Evolutionary conservation across 2,888 invertebrate genomes (phyloP), one percentile per base, ranked within the genome.

Genomic region (Syritta pipiens): DNA sequence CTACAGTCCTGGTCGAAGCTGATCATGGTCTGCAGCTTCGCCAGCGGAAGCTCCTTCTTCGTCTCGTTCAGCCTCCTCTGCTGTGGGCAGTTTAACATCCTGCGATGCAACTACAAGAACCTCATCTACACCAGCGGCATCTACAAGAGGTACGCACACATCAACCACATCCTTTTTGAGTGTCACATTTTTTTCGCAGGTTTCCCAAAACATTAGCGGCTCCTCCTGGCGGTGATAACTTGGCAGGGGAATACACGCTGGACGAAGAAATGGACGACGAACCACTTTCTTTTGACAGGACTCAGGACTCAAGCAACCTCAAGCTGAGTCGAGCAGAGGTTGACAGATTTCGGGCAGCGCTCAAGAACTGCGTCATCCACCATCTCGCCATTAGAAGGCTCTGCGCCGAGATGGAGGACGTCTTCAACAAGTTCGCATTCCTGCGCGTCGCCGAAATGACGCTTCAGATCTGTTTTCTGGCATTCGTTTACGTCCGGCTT

Each of bases 371-470:
- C 42, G 65, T 85, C 1, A n/a, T 59, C 26, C 84, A 83, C 19
- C 85, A 86, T 68, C 82, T 83, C 20, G 49, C 67, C 20, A 71
- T 85, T 12, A 40, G 84, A 20, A 65, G 72, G 32, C 82, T 84
- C 28, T 83, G 84, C 49, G 26, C 55, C 17, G 62, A 75, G 22
- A 72, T 85, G 20, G 57, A 79, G 12, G 46, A 62, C 0, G 67
- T 63, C 26, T 62, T 53, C 17, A 65, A 55, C 10, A 49, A 60
- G 6, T 67, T 72, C 19, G 60, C 59, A 0, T 7, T 77, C 30
- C 40, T 71, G 5, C 59, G 75, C 6, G 40, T 68, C 4, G 26
- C 35, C 22, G 57, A 51, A 37, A 12, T 72, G 22, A 68, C 62
- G 6, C 35, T 68, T 5, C 63, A 77, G 19, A 55, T 76, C 19